Base-by-base conservation (phyloP, 1,140 invertebrate genomes). In the Amyelois transitella region DNA sequence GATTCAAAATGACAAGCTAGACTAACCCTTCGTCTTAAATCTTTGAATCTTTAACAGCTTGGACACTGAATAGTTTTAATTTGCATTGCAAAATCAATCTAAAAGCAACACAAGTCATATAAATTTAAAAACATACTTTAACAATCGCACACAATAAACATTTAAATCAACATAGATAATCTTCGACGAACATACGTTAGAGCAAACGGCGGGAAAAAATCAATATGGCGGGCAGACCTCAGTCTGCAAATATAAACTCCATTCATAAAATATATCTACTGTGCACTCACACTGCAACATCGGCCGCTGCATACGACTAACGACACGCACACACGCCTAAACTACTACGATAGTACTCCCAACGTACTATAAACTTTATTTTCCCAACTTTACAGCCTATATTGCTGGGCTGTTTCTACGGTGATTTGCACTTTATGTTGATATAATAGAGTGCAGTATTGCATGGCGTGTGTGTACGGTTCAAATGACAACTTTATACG, bases 321-420 rank as follows among this genome's bases (percentile, higher is more conserved):
- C 51, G 60, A n/a, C 44, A 55, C 69, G 49, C 72, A 78, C 71
- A 76, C 68, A 64, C 51, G 24, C 54, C 50, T 50, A 58, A 61
- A 50, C 48, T 82, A 82, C 80, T 83, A 83, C 78, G 77, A 81
- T 83, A 79, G 77, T 86, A 86, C 78, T 70, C 53, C 64, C 38
- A 55, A 67, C 74, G 78, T 85, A 86, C 81, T 85, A 85, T 83
- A 85, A 86, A 77, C 75, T 82, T 68, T 73, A 75, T 81, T 81
- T 81, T 78, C 77, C 77, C 75, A 78, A 80, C 80, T 78, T 62
- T 45, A 66, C 60, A 69, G 61, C 63, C 54, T 60, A 60, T 53
- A 49, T 58, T 50, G 44, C 21, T n/a, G n/a, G n/a, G 8, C 32
- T 14, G n/a, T 14, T 14, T 38, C 1, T 14, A 12, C 14, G 47